phyloP scores from a whole-genome alignment of 2,888 invertebrate genomes.

The Pedicia rivosa region DNA sequence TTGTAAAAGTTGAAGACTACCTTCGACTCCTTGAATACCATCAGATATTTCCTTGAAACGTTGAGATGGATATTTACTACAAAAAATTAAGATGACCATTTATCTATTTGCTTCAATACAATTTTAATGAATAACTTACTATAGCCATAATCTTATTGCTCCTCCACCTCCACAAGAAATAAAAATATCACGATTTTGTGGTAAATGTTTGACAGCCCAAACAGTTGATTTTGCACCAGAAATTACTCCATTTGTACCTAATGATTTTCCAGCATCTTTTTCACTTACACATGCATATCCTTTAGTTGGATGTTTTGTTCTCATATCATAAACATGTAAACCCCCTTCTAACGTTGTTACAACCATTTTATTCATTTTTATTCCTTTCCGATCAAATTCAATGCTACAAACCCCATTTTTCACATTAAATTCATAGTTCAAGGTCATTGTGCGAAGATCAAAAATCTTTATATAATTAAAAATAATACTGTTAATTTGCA shows the following conservation, averaged over 20 bases:
- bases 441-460: constrained; percentile 66
- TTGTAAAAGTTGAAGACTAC: constrained; percentile 58
- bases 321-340: constrained; percentile 74
- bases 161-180: constrained; percentile 83
- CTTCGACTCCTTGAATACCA: constrained; percentile 60
- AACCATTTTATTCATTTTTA: constrained; percentile 87
- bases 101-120: constrained; percentile 9
- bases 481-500: no score
- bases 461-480: constrained; percentile 90
- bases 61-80: constrained; percentile 63
- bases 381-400: constrained; percentile 87
- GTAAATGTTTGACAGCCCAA: constrained; percentile 77
- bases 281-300: constrained; percentile 57
- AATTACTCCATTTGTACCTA: constrained; percentile 29
- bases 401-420: constrained; percentile 80
- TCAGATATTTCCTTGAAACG: constrained; percentile 53
- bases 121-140: constrained; percentile 43
- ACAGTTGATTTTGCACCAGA: constrained; percentile 65
- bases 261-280: constrained; percentile 27
- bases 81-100: constrained; percentile 12
- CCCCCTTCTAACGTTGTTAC: constrained; percentile 85
- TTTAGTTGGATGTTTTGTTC: constrained; percentile 72
- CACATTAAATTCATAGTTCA: constrained; percentile 82
- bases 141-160: constrained; percentile 88
- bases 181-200: constrained; percentile 88